These are phyloP conservation scores for Hetaerina titia DNA, from an alignment of 2,888 invertebrate species.

Conservation along the genomic window DNA sequence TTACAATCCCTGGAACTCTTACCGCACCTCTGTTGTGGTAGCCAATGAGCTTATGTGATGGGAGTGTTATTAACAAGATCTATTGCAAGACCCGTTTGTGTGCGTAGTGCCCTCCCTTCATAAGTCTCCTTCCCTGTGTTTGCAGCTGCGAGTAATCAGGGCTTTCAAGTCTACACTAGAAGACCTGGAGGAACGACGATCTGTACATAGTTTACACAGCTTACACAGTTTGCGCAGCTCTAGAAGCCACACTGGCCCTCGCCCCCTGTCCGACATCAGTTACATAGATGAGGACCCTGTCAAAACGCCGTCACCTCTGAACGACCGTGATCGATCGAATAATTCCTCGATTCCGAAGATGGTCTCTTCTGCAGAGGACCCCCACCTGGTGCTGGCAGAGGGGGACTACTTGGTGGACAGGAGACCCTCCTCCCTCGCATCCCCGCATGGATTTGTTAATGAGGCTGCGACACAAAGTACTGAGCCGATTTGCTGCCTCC, in stretches of 20 bases:
- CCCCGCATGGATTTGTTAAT: constrained; percentile 66
- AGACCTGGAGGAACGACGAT: constrained; percentile 99
- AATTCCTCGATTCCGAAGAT: constrained; percentile 73
- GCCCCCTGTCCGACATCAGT: constrained; percentile 90
- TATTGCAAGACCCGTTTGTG: constrained; percentile 69
- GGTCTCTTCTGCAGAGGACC: constrained; percentile 73
- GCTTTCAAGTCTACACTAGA: constrained; percentile 99
- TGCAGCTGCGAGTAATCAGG: constrained; percentile 99
- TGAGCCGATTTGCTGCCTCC: constrained; percentile 67
- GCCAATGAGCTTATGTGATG: constrained; percentile 68
- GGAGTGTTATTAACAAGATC: constrained; percentile 67
- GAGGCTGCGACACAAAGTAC: constrained; percentile 69
- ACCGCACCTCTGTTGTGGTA: constrained; percentile 68
- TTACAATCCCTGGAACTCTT: constrained; percentile 64
- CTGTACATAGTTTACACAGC: constrained; percentile 97
- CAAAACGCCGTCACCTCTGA: constrained; percentile 77
- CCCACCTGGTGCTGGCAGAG: constrained; percentile 72
- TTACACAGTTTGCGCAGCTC: constrained; percentile 91
- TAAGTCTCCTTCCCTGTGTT: constrained; percentile 82
- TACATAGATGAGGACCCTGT: constrained; percentile 87
- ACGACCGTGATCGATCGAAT: constrained; percentile 73
- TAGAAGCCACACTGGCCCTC: constrained; percentile 86
- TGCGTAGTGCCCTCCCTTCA: constrained; percentile 72
- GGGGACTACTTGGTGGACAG: constrained; percentile 68
- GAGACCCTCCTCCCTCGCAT: constrained; percentile 67